These are phyloP conservation scores for Actinopyga echinites DNA, from an alignment of 53 echinoderm and acorn worm species.

Conservation along the genomic window DNA sequence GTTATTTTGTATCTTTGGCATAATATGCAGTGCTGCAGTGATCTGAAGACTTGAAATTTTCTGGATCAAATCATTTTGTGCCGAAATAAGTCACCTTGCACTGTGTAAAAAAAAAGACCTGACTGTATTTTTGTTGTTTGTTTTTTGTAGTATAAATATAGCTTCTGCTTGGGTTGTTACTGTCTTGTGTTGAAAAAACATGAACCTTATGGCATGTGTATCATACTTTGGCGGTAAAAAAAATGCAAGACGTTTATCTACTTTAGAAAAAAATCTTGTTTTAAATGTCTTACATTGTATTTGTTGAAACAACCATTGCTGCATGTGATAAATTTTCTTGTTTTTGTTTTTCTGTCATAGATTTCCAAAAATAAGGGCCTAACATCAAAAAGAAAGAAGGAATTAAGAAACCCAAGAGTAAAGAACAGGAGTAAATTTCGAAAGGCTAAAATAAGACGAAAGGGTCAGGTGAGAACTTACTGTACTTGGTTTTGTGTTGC, in stretches of 20 bases:
- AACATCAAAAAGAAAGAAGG: slow-evolving; percentile 77
- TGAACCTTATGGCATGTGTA: too few species aligned
- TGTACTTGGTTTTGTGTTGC: background rate
- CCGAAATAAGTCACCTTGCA: too few species aligned
- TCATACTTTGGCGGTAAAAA: background rate
- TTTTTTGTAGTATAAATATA: too few species aligned
- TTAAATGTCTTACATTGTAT: background rate
- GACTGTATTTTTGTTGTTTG: too few species aligned
- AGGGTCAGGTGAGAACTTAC: slow-evolving; percentile 80
- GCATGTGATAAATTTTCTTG: background rate
- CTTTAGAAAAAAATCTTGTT: background rate
- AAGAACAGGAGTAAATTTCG: slow-evolving; percentile 87
- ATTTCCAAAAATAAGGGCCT: slow-evolving; percentile 99
- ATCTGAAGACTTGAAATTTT: too few species aligned
- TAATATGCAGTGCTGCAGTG: too few species aligned
- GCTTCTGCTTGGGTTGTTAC: too few species aligned
- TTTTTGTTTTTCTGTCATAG: slow-evolving; percentile 45
- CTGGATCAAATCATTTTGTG: too few species aligned
- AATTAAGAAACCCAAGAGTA: slow-evolving; percentile 86
- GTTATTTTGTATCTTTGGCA: too few species aligned
- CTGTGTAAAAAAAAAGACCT: too few species aligned
- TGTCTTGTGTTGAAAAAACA: too few species aligned
- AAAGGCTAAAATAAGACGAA: slow-evolving; percentile 94
- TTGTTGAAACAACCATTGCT: background rate
- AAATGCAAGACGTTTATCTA: background rate